Conservation (phyloP, 1,140 invertebrate species). For the Drosophila micromelanica region DNA sequence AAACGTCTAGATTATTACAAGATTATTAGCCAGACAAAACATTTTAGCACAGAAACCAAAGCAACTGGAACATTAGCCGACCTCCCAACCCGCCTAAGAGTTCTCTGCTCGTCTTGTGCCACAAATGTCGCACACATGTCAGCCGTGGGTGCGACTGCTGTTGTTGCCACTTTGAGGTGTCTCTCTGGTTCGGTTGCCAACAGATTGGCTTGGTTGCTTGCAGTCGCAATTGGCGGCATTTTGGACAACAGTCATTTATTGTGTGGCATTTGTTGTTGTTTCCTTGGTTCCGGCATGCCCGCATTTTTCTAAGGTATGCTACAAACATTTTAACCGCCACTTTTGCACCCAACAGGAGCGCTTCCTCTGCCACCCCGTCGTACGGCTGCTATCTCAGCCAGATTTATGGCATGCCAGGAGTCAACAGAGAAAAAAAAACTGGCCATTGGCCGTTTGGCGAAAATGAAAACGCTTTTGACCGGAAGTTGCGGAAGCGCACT, state of each 20-base stretch:
- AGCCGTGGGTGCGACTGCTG: slow-evolving; percentile 28
- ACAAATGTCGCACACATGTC: slow-evolving; percentile 77
- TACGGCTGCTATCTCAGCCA: slow-evolving; percentile 23
- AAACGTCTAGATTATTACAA: slow-evolving; percentile 67
- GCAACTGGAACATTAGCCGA: slow-evolving; percentile 80
- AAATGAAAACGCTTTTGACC: slow-evolving; percentile 82
- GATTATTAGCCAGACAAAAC: slow-evolving; percentile 80
- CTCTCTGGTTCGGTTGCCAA: slow-evolving; percentile 34
- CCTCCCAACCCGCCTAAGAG: slow-evolving; percentile 24
- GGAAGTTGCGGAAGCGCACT: slow-evolving; percentile 77
- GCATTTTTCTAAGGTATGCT: slow-evolving; percentile 26
- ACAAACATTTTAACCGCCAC: slow-evolving; percentile 52
- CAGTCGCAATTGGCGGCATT: slow-evolving; percentile 70
- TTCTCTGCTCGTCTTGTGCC: slow-evolving; percentile 52
- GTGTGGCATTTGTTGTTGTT: slow-evolving; percentile 64
- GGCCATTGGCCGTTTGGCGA: slow-evolving; percentile 56
- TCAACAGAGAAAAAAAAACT: slow-evolving; percentile 1
- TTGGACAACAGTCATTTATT: slow-evolving; percentile 40
- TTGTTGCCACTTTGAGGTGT: slow-evolving; percentile 27
- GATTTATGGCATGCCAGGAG: slow-evolving; percentile 74
- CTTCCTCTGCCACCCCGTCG: slow-evolving; percentile 46
- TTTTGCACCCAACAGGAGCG: slow-evolving; percentile 37
- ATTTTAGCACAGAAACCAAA: slow-evolving; percentile 81
- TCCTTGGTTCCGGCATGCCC: slow-evolving; percentile 68
- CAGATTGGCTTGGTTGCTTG: slow-evolving; percentile 61